Evolutionary conservation across 2,113 vertebrate species (phyloP).

Genomic region (Laterallus jamaicensis): DNA sequence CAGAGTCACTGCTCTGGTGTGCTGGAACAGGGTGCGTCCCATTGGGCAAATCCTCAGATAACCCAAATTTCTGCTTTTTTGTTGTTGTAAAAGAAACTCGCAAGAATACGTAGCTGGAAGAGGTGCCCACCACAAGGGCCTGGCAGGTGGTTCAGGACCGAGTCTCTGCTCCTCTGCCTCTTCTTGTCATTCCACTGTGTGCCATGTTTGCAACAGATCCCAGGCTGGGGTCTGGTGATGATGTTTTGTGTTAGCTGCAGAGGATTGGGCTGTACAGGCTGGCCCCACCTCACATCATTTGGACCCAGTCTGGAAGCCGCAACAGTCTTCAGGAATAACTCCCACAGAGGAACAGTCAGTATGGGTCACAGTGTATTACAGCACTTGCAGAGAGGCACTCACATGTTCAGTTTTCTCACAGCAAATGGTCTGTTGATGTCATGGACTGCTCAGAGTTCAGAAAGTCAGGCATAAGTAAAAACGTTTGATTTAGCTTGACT

Average conservation of each 20-base stretch:
- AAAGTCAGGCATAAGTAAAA: neutral
- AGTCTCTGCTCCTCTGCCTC: neutral
- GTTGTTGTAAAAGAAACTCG: neutral
- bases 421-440: neutral
- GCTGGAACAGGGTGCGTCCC: neutral
- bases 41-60: neutral
- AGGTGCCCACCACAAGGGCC: neutral
- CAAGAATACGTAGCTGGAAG: neutral
- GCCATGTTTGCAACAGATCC: neutral
- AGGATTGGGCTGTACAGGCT: neutral
- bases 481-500: neutral
- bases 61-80: neutral
- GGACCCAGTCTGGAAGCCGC: neutral
- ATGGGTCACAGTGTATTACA: neutral
- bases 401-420: neutral
- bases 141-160: neutral
- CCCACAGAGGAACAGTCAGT: neutral
- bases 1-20: neutral
- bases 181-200: neutral
- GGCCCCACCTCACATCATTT: neutral
- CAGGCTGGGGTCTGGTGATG: neutral
- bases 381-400: rapidly evolving
- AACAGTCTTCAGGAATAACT: neutral
- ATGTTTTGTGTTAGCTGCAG: neutral
- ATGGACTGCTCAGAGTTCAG: neutral